Evolutionary conservation across 2,888 invertebrate species (phyloP).

Genomic region (Aphidoletes aphidimyza): DNA sequence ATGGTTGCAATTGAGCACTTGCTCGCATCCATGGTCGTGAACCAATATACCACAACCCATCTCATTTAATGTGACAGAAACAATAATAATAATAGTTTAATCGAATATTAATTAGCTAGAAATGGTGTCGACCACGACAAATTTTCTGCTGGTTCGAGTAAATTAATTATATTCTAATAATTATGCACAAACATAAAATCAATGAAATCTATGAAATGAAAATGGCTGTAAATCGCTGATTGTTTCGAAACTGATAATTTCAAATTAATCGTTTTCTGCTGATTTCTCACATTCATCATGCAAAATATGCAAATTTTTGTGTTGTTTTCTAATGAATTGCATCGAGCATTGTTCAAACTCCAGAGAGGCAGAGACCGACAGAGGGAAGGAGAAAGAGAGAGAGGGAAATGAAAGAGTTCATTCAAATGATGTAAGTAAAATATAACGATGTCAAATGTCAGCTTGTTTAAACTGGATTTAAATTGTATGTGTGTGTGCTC

Average conservation of each 20-base stretch:
- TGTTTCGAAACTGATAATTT: constrained; percentile 29
- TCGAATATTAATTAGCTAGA: constrained; percentile 16
- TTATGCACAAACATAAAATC: constrained; percentile 33
- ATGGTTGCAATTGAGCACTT: neutral
- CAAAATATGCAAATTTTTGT: constrained; percentile 9
- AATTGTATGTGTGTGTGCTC: neutral
- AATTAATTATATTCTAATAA: neutral
- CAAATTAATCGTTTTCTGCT: constrained; percentile 6
- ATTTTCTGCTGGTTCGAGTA: constrained; percentile 38
- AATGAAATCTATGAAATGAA: neutral
- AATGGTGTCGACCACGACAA: constrained; percentile 9
- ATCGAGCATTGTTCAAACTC: too few relatives aligned
- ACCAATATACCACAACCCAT: too few relatives aligned
- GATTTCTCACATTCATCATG: constrained; percentile 6
- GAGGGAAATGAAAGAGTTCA: neutral
- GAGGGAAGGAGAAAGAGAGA: neutral
- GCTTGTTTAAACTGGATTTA: neutral
- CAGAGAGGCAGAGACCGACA: neutral
- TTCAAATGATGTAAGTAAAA: neutral
- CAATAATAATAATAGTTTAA: neutral
- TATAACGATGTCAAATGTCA: constrained; percentile 45
- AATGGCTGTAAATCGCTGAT: neutral
- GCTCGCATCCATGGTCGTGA: too few relatives aligned
- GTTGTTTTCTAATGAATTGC: neutral
- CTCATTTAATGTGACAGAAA: too few relatives aligned